Conservation (phyloP, 2,113 vertebrate genomes). For the Phalacrocorax pelagicus region DNA sequence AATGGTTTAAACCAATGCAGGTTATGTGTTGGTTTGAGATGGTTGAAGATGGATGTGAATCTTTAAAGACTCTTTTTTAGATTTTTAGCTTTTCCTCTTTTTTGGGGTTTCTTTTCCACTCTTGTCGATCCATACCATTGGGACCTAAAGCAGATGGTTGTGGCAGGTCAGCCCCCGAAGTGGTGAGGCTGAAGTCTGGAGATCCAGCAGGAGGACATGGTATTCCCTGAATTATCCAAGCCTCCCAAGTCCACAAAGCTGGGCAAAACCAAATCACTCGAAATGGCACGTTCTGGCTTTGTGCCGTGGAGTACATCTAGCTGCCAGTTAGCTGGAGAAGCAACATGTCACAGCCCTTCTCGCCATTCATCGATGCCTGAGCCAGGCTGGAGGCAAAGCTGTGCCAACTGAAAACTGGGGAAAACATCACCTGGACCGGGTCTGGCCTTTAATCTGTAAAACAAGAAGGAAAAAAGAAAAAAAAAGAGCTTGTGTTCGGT, state of each 20-base stretch:
- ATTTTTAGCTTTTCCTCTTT: slow-evolving; percentile 35
- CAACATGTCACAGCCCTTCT: accelerated
- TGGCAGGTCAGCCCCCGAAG: background rate
- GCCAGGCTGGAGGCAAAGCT: background rate
- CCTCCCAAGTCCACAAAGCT: background rate
- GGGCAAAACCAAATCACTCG: background rate
- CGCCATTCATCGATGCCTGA: background rate
- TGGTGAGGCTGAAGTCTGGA: background rate
- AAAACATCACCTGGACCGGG: background rate
- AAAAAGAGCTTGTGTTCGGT: background rate
- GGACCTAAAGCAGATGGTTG: background rate
- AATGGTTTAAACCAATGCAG: slow-evolving; percentile 36
- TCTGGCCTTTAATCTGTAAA: background rate
- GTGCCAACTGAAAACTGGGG: background rate
- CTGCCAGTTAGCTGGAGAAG: background rate
- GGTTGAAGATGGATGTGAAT: slow-evolving; percentile 46
- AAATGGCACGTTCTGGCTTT: background rate
- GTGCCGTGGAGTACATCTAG: background rate
- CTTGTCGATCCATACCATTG: background rate
- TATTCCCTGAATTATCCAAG: background rate
- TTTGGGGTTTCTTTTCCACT: slow-evolving; percentile 31
- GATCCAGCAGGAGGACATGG: background rate
- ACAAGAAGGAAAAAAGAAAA: background rate
- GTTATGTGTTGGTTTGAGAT: slow-evolving; percentile 20
- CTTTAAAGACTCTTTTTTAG: slow-evolving; percentile 58